These are phyloP conservation scores for Lordiphosa mommai DNA, from an alignment of 1,140 invertebrate species.

Conservation along the genomic window DNA sequence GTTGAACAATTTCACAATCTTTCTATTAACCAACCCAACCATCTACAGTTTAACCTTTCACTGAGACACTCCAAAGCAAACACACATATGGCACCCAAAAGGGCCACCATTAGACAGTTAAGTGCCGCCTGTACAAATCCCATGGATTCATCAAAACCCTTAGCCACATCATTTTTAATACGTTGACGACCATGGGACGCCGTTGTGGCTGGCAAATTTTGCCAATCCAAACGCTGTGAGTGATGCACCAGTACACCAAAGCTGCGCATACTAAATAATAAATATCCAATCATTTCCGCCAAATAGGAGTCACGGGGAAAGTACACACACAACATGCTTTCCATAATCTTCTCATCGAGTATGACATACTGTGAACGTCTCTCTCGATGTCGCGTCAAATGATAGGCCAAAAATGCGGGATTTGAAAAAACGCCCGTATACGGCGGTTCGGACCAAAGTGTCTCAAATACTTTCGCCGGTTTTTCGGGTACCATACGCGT, in stretches of 20 bases:
- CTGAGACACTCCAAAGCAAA: slow-evolving; percentile 35
- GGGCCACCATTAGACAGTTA: slow-evolving; percentile 22
- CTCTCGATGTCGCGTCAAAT: slow-evolving; percentile 14
- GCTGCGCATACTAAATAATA: slow-evolving; percentile 41
- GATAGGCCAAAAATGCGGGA: slow-evolving; percentile 21
- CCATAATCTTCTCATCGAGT: slow-evolving; percentile 32
- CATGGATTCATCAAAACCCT: slow-evolving; percentile 33
- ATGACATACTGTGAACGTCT: slow-evolving; percentile 13
- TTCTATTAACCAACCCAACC: slow-evolving; percentile 1
- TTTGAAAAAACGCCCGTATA: slow-evolving; percentile 24
- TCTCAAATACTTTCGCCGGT: slow-evolving; percentile 44
- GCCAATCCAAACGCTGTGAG: slow-evolving; percentile 1
- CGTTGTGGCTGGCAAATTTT: slow-evolving; percentile 6
- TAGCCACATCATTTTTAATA: not conserved
- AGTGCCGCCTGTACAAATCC: slow-evolving; percentile 36
- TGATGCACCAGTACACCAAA: slow-evolving; percentile 40
- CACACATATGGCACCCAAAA: slow-evolving; percentile 5
- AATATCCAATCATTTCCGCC: slow-evolving; percentile 2
- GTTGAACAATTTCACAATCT: too few species aligned
- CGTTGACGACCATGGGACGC: not conserved
- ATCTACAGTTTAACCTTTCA: not conserved
- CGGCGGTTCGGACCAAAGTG: slow-evolving; percentile 16
- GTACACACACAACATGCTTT: slow-evolving; percentile 52
- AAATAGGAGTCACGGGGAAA: slow-evolving; percentile 47
- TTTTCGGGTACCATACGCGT: slow-evolving; percentile 24